Percentiles rank a stretch among this genome's conserved stretches.
phyloP scores from a whole-genome alignment of 64 coral and sea anemone species.

The Montipora efflorescens region DNA sequence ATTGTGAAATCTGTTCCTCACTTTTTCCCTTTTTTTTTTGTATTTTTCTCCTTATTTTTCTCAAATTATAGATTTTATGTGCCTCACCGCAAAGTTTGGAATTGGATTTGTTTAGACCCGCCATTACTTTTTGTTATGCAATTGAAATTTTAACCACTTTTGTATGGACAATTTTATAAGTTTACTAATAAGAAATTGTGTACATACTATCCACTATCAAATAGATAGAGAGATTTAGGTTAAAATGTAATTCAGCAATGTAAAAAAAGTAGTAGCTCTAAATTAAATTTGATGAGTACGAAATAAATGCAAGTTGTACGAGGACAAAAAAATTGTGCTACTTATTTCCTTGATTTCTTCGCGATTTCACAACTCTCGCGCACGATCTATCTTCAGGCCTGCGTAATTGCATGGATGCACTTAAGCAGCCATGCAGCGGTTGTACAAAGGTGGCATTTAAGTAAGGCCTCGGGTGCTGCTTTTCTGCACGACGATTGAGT shows the following conservation, averaged over 20 bases:
- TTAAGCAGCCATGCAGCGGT: no score
- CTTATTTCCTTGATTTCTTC: background rate
- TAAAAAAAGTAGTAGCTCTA: constrained; percentile 12
- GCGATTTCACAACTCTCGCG: no score
- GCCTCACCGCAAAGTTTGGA: background rate
- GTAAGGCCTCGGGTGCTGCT: no score
- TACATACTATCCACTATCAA: constrained; percentile 14
- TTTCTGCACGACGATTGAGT: no score
- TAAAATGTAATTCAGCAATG: background rate
- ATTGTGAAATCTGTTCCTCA: background rate
- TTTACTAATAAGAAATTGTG: constrained; percentile 45
- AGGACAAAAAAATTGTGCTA: background rate
- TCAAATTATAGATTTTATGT: background rate
- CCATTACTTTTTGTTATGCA: background rate
- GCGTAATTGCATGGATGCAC: no score
- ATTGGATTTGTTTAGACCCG: background rate
- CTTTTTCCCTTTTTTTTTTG: background rate
- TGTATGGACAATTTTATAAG: constrained; percentile 52
- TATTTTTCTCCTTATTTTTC: background rate
- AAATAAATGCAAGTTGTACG: background rate
- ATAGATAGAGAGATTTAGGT: background rate
- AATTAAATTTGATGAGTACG: constrained; percentile 6
- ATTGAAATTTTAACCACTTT: constrained; percentile 50
- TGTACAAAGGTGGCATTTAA: no score
- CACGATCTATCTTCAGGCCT: no score